Evolutionary conservation across 2,888 invertebrate species (phyloP).

Genomic region (Alloscopus bannaensis): DNA sequence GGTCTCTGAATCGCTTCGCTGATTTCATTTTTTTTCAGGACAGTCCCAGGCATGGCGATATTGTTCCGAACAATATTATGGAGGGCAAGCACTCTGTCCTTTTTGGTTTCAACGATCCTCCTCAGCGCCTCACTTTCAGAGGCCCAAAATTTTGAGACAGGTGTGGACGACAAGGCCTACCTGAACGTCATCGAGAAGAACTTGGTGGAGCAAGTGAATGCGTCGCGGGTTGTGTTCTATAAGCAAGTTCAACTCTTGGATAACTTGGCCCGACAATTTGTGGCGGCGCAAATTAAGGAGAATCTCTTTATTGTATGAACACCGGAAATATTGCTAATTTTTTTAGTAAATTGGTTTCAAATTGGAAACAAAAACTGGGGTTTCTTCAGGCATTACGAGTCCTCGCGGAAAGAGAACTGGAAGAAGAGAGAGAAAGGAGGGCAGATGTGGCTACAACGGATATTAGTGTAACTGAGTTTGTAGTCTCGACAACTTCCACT

Average conservation of each 20-base stretch:
- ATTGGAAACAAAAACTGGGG: neutral
- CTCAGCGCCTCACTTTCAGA: neutral
- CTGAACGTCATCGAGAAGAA: constrained; percentile 64
- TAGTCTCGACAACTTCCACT: neutral
- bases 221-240: constrained; percentile 60
- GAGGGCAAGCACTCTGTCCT: constrained; percentile 41
- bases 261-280: constrained; percentile 65
- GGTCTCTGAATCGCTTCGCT: too few species aligned
- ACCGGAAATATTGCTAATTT: neutral
- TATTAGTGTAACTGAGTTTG: neutral
- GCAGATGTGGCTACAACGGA: constrained; percentile 13
- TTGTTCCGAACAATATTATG: constrained; percentile 36
- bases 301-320: constrained; percentile 71
- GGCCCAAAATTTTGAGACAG: constrained; percentile 49
- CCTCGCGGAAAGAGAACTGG: constrained; percentile 70
- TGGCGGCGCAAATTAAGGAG: constrained; percentile 71
- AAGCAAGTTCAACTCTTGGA: constrained; percentile 67
- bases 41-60: constrained; percentile 26
- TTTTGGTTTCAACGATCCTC: neutral
- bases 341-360: constrained; percentile 17
- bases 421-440: constrained; percentile 27
- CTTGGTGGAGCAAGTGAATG: constrained; percentile 66
- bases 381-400: constrained; percentile 68
- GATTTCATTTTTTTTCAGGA: constrained; percentile 8
- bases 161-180: constrained; percentile 68